Conservation (phyloP, 2,113 vertebrate species). For the Chroicocephalus ridibundus region DNA sequence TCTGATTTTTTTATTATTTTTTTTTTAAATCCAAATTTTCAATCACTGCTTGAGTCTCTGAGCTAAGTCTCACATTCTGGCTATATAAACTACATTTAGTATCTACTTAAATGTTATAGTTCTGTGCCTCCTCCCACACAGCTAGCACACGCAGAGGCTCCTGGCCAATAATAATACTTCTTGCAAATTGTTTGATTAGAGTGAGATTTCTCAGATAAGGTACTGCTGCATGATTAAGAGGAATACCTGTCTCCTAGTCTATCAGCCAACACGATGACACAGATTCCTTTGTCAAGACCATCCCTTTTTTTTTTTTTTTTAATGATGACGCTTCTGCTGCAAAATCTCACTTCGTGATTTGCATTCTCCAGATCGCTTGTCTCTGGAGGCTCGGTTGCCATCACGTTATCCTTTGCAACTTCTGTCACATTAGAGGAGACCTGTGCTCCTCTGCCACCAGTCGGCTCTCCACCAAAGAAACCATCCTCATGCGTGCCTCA, state of each 20-base stretch:
- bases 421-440: conserved; percentile 83
- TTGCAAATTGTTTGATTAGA: conserved; percentile 83
- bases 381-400: conserved; percentile 67
- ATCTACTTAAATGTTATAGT: conserved; percentile 82
- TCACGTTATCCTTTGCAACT: conserved; percentile 77
- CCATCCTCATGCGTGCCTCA: conserved; percentile 83
- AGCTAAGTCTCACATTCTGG: conserved; percentile 70
- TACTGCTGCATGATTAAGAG: conserved; percentile 73
- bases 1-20: conserved; percentile 32
- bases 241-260: conserved; percentile 75
- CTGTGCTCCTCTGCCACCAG: conserved; percentile 82
- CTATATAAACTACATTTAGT: conserved; percentile 61
- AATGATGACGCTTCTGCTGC: conserved; percentile 75
- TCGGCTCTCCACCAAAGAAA: conserved; percentile 87
- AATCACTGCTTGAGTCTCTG: conserved; percentile 74
- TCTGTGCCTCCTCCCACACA: conserved; percentile 75
- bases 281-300: conserved; percentile 37
- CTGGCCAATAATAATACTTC: conserved; percentile 80
- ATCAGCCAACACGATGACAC: conserved; percentile 72
- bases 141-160: conserved; percentile 77
- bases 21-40: conserved; percentile 72
- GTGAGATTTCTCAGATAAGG: conserved; percentile 84
- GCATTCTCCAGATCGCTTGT: conserved; percentile 72
- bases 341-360: conserved; percentile 76
- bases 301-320: conserved; percentile 28